These are phyloP conservation scores for Cherax destructor DNA, from an alignment of 1,140 invertebrate species.

Conservation along the genomic window DNA sequence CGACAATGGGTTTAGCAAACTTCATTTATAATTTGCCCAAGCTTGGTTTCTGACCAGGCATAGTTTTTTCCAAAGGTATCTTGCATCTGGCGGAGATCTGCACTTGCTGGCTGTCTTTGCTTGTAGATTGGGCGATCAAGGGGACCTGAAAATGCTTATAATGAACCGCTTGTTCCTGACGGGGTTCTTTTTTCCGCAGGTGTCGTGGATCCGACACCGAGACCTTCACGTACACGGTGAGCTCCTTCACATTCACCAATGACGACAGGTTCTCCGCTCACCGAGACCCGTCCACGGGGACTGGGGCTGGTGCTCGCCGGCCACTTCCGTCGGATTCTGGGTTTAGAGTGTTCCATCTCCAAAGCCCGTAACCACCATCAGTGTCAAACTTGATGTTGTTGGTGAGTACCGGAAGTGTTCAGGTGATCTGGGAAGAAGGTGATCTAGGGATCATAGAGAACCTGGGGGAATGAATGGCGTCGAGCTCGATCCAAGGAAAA, in stretches of 20 bases:
- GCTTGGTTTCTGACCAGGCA: too few relatives aligned
- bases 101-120: too few relatives aligned
- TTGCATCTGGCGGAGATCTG: too few relatives aligned
- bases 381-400: constrained; percentile 15
- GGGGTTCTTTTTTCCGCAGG: background rate
- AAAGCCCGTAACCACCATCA: constrained; percentile 19
- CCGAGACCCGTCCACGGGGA: constrained; percentile 25
- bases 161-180: background rate
- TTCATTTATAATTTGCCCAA: too few relatives aligned
- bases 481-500: too few relatives aligned
- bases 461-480: too few relatives aligned
- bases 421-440: background rate
- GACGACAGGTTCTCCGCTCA: constrained; percentile 47
- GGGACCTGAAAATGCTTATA: too few relatives aligned
- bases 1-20: too few relatives aligned
- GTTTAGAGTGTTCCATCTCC: constrained; percentile 44
- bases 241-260: constrained; percentile 47
- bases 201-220: constrained; percentile 45
- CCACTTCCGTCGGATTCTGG: constrained; percentile 37
- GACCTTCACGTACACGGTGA: constrained; percentile 36
- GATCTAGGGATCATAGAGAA: background rate
- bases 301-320: constrained; percentile 32
- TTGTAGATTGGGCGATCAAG: too few relatives aligned
- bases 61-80: too few relatives aligned
- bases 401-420: background rate